Conservation (phyloP, 2,888 invertebrate genomes). For the Dioctria linearis region DNA sequence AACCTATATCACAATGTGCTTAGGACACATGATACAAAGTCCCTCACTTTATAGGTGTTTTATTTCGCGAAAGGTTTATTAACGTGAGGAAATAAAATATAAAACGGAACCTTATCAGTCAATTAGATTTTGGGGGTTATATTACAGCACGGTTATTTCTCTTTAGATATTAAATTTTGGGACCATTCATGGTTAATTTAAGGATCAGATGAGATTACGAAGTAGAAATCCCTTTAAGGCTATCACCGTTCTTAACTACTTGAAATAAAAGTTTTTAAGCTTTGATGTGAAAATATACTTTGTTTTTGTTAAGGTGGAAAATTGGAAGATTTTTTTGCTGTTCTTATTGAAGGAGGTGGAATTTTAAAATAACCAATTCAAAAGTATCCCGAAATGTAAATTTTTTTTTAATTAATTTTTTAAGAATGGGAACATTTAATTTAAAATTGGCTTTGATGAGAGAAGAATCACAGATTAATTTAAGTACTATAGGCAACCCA, state of each 20-base stretch:
- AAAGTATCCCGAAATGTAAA: too few species aligned
- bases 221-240: constrained; percentile 25
- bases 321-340: too few species aligned
- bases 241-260: not conserved
- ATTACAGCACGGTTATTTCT: not conserved
- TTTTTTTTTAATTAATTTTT: too few species aligned
- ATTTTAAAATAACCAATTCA: too few species aligned
- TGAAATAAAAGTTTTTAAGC: constrained; percentile 26
- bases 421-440: too few species aligned
- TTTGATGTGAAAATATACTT: too few species aligned
- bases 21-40: constrained; percentile 11
- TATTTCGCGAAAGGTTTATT: constrained; percentile 32
- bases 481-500: too few species aligned
- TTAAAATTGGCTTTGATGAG: too few species aligned
- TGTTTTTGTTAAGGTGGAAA: too few species aligned
- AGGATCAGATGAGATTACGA: constrained; percentile 25
- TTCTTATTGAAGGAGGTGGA: too few species aligned
- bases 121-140: constrained; percentile 35
- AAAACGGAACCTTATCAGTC: constrained; percentile 42
- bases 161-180: constrained; percentile 30
- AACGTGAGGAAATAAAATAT: constrained; percentile 40
- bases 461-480: too few species aligned
- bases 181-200: constrained; percentile 35
- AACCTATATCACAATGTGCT: constrained; percentile 3
- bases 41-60: constrained; percentile 3